These are phyloP conservation scores for Beroe ovata DNA, from an alignment of 37 sponge, comb jelly and placozoan genomes.

Conservation along the genomic window DNA sequence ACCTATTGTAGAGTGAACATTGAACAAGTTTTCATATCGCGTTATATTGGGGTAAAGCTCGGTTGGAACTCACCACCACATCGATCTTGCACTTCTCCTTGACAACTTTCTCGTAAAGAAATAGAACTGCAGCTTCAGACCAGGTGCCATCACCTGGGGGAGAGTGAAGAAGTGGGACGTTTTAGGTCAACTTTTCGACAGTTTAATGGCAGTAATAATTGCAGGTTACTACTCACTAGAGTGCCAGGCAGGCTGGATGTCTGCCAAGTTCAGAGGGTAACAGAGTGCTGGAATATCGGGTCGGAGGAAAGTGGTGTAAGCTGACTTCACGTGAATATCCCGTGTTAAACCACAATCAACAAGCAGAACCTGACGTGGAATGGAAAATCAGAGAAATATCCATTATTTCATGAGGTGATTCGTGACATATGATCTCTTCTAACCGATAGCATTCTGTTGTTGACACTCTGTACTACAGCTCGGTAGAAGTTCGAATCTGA, in stretches of 20 bases:
- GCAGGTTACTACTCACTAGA: conserved; percentile 6
- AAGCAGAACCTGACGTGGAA: neutral
- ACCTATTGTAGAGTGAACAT: no score
- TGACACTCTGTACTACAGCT: conserved; percentile 18
- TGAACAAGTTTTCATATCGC: no score
- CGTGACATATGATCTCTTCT: no score
- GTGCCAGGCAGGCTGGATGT: conserved; percentile 48
- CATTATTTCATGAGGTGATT: neutral
- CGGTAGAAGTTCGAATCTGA: neutral
- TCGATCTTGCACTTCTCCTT: conserved; percentile 34
- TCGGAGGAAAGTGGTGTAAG: neutral
- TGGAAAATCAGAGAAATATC: neutral
- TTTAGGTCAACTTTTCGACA: no score
- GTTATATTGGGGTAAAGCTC: no score
- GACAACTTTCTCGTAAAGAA: conserved; percentile 32
- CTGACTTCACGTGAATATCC: neutral
- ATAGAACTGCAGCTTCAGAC: neutral
- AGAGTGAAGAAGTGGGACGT: neutral
- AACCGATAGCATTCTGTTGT: neutral
- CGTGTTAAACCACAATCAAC: neutral
- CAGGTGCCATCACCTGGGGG: conserved; percentile 25
- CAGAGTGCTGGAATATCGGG: conserved; percentile 2
- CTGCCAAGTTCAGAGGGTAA: neutral
- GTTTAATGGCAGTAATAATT: no score
- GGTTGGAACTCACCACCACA: neutral